Base-by-base conservation (phyloP, 1,140 invertebrate genomes). In the Capitella teleta region DNA sequence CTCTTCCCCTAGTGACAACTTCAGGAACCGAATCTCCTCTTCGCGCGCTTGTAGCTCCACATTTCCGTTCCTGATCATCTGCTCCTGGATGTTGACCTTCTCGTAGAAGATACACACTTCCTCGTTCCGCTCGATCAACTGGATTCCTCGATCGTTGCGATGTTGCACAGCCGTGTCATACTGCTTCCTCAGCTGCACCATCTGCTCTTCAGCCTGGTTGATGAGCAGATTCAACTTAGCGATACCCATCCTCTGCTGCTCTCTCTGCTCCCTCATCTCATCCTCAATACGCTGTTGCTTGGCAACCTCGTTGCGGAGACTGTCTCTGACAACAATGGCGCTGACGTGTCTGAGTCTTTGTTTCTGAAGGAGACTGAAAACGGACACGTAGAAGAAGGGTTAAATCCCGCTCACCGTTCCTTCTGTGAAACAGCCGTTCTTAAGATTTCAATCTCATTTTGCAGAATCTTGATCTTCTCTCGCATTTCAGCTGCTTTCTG, bases 81-180 rank as follows among this genome's bases (percentile, higher is more conserved):
- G 60, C 40, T 71, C 70, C 61, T 72, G 67, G 45, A 68, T 66
- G 53, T 70, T 70, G 6, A 67, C 61, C 57, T 67, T 70, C 58
- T 70, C 68, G 57, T 70, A 70, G 51, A 73, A 70, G 28, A 72
- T 65, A 53, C 67, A 70, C 3, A 72, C 66, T 61, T 74, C 71
- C 52, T 70, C 69, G 58, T 70, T 67, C 53, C 66, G 59, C 49
- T 73, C 63, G 40, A 74, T 68, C 8, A 74, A 57, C 45, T 69
- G 63, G 30, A 72, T 58, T 45, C 68, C 69, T 49, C 71, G 21
- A 25, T 44, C 62, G 58, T 72, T 71, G 34, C 69, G 57, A 44
- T 70, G 60, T 50, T 70, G 60, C 19, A 70, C 61, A 38, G 64
- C 62, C 30, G 61, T 60, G 32, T 70, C 67, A 40, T 70, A 71